Evolutionary conservation across 2,888 invertebrate species (phyloP), one percentile per base, ranked within the genome.

Genomic region (Actias luna): DNA sequence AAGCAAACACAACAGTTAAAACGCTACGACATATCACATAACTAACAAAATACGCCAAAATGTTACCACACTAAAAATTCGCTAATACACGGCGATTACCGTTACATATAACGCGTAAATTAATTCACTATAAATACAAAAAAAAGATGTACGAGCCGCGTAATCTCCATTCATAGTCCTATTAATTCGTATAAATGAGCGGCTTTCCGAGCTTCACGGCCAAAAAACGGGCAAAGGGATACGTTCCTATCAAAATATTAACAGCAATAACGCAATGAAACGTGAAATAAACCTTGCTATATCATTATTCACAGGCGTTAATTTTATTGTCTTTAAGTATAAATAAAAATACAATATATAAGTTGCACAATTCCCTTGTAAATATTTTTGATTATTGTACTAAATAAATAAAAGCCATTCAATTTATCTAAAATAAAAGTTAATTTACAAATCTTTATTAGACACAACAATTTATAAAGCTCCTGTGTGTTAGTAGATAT

Each of bases 31-130:
- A 64, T 58, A 86, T 83, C 80, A 87, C 80, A 82, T 85, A 85
- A 86, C 83, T 85, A 89, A 88, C 85, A 81, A 77, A 84, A 87
- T 79, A 80, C 83, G 82, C 79, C 79, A 81, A 83, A 86, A 80
- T 80, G 77, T 85, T 88, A 89, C 84, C 82, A 88, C 85, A 83
- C 89, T 87, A 89, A 90, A 90, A 91, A 88, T 92, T 92, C 83
- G 82, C 91, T 92, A 91, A 78, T 81, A 85, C 70, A 69, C 81
- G 78, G 84, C 75, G 80, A 77, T 78, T 75, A 80, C 79, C 78
- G 76, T 64, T 50, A 61, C 61, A 64, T 58, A 61, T 60, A 61
- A 58, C 22, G 58, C 58, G 36, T 74, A 78, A 85, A 88, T 82
- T 75, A 88, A 83, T 88, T 87, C 66, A 74, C 88, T 88, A 42